Conservation (phyloP, 1,140 invertebrate genomes). For the Hetaerina americana region DNA sequence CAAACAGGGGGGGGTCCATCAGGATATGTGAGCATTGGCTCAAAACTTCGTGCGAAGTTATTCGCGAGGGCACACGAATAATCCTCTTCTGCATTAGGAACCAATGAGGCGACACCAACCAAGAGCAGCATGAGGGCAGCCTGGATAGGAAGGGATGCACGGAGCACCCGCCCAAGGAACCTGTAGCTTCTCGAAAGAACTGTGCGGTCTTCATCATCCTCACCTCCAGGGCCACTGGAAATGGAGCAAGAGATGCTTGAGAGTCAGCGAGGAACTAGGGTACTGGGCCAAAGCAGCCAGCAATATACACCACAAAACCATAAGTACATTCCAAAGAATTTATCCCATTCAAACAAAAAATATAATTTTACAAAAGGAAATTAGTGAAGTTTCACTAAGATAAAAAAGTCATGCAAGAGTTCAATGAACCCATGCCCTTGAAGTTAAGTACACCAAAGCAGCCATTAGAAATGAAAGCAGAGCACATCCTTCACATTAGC, state of each 20-base stretch:
- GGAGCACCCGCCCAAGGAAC: conserved; percentile 73
- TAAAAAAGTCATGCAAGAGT: too few species aligned
- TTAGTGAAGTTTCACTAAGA: too few species aligned
- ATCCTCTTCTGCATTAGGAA: conserved; percentile 74
- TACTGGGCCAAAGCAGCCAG: conserved; percentile 11
- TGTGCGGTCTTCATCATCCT: conserved; percentile 40
- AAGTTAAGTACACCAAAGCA: too few species aligned
- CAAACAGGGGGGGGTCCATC: conserved; percentile 82
- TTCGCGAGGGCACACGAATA: conserved; percentile 70
- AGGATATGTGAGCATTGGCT: conserved; percentile 73
- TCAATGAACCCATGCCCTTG: too few species aligned
- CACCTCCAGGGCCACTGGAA: conserved; percentile 26
- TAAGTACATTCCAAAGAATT: too few species aligned
- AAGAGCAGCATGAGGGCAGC: conserved; percentile 68
- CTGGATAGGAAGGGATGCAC: conserved; percentile 82
- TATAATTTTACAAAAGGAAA: too few species aligned
- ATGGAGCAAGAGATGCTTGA: background rate
- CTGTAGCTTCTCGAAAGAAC: conserved; percentile 57
- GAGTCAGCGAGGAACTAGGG: background rate
- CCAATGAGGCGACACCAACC: conserved; percentile 72
- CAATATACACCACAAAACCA: too few species aligned
- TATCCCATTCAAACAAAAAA: too few species aligned
- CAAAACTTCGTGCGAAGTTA: conserved; percentile 62
- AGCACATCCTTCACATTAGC: too few species aligned
- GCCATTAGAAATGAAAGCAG: too few species aligned